Percentiles rank a stretch among this genome's conserved stretches.
phyloP scores from a whole-genome alignment of 2,113 vertebrate species.

The Stegostoma tigrinum region DNA sequence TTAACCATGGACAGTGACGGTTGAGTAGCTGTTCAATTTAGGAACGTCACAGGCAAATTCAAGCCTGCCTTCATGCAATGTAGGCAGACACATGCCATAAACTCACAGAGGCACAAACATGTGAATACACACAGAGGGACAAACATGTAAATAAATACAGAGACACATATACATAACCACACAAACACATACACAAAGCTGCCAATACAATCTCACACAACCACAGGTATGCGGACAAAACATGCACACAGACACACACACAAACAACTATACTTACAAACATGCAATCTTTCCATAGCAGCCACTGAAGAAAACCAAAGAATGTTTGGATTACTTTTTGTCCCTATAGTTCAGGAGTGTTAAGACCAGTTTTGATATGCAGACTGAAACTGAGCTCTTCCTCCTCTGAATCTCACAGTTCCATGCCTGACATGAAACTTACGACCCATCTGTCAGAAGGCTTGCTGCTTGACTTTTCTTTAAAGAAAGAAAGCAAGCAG shows the following conservation, averaged over 20 bases:
- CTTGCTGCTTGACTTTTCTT: neutral
- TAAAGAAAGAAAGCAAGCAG: neutral
- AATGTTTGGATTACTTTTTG: neutral
- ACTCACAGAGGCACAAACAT: too few relatives aligned
- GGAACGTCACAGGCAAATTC: neutral
- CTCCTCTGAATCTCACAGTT: neutral
- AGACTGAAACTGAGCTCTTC: neutral
- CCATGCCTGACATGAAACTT: neutral
- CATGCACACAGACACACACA: neutral
- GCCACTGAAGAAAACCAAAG: neutral
- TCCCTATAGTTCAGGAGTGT: neutral
- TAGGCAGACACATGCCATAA: neutral
- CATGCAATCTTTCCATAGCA: neutral
- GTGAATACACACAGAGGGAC: neutral
- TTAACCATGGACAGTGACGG: neutral
- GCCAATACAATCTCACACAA: neutral
- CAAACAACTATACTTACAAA: neutral
- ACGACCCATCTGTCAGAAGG: neutral
- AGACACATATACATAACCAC: neutral
- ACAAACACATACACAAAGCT: neutral
- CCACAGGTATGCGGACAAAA: neutral
- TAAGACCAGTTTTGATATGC: neutral
- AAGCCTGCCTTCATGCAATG: neutral
- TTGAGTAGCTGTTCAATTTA: neutral
- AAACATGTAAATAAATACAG: neutral